Evolutionary conservation across 2,888 invertebrate genomes (phyloP), one percentile per base, ranked within the genome.

Genomic region (Erynnis tages): DNA sequence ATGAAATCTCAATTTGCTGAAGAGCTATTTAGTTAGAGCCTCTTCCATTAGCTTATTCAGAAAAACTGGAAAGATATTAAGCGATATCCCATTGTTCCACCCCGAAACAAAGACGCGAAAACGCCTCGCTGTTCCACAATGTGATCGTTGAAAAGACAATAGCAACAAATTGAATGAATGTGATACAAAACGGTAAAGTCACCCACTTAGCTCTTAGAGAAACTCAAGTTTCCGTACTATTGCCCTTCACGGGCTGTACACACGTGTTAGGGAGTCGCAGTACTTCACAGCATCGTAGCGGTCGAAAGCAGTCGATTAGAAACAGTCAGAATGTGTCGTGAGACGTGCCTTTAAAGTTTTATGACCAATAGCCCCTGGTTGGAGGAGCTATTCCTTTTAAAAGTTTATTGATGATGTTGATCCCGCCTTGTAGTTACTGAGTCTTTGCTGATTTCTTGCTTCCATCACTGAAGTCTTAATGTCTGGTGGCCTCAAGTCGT

Each of bases 211-310:
- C 53, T 53, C 23, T 52, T 37, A 55, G 57, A 60, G 60, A 59
- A 58, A 62, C 58, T 61, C 44, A 21, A 23, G 54, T 62, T 59
- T 61, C 59, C 54, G 60, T 53, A 52, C 45, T 52, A 41, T 38
- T 56, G 62, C 61, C 61, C 64, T 64, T 62, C 64, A 61, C 61
- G 62, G 57, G 57, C 55, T 16, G 50, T 59, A 55, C 57, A 62
- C 61, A 57, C 54, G 55, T 37, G 54, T 35, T 46, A 8, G 10
- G 49, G 47, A 45, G 52, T 50, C 34, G 5, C 27, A 25, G 8
- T 13, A n/a, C 4, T 34, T 6, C 25, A 14, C n/a, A 11, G 27
- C 8, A 2, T 6, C 2, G 17, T 1, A 34, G 4, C 32, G 17
- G 32, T 32, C 17, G 4, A 11, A 29, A n/a, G n/a, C n/a, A n/a